Percentiles rank a stretch among this genome's conserved stretches.
Evolutionary conservation across 2,888 invertebrate species (phyloP).

Genomic region (Conistra vaccinii): DNA sequence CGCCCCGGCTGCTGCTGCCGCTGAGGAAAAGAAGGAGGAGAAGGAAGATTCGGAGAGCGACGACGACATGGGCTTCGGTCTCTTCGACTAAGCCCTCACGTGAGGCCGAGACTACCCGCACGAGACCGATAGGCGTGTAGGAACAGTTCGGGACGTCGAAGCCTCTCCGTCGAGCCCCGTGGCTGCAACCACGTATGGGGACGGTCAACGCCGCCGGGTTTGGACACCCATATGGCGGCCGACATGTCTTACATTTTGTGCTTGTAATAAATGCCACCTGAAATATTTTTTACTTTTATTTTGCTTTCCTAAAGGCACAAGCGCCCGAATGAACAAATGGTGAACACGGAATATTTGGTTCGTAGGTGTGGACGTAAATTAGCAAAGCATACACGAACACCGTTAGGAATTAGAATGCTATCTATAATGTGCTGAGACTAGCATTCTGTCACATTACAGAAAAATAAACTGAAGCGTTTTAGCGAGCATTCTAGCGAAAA

Average conservation of each 20-base stretch:
- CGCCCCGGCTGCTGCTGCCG: conserved; percentile 92
- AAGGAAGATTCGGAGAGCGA: conserved; percentile 96
- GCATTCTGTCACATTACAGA: too few species aligned
- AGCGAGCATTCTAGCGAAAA: too few species aligned
- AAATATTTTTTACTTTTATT: conserved; percentile 55
- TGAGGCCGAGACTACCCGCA: conserved; percentile 47
- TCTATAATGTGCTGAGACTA: too few species aligned
- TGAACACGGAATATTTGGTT: too few species aligned
- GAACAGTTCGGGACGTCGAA: conserved; percentile 51
- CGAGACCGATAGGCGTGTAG: conserved; percentile 67
- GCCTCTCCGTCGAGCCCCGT: conserved; percentile 66
- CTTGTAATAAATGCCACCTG: conserved; percentile 81
- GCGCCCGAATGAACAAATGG: too few species aligned
- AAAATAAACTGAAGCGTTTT: too few species aligned
- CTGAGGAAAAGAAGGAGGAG: conserved; percentile 94
- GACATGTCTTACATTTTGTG: conserved; percentile 71
- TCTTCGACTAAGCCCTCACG: conserved; percentile 93
- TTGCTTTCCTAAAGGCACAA: not conserved
- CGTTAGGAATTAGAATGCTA: too few species aligned
- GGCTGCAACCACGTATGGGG: conserved; percentile 69
- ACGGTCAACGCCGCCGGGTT: conserved; percentile 84
- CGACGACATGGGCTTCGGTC: conserved; percentile 99
- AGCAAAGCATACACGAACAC: too few species aligned
- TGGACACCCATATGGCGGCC: conserved; percentile 87
- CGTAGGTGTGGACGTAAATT: too few species aligned